phyloP scores from a whole-genome alignment of 2,797 vertebrate genomes.

The Silurus lanzhouensis region DNA sequence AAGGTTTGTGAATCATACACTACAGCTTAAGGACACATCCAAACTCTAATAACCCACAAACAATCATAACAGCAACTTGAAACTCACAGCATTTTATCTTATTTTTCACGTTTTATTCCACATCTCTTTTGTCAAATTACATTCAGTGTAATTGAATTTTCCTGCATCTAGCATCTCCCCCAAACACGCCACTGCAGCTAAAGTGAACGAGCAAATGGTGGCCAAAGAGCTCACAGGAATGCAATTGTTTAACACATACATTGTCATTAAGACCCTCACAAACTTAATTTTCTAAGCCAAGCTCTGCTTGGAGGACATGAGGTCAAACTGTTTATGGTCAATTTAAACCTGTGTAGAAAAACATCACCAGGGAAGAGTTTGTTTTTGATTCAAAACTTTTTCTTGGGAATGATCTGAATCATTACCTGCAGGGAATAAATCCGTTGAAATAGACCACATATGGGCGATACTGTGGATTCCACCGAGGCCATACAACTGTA shows the following conservation, averaged over 20 bases:
- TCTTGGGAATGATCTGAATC: not conserved
- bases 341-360: not conserved
- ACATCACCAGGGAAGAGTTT: not conserved
- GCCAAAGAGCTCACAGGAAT: no score
- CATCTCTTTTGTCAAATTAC: not conserved
- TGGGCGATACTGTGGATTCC: not conserved
- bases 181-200: no score
- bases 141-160: not conserved
- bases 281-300: not conserved
- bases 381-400: not conserved
- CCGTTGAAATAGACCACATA: not conserved
- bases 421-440: not conserved
- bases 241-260: no score
- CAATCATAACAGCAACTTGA: not conserved
- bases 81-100: not conserved
- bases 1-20: not conserved
- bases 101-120: not conserved
- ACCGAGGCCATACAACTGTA: not conserved
- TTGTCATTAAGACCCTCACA: no score
- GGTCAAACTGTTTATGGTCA: not conserved
- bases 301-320: not conserved
- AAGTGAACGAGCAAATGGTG: no score
- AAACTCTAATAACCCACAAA: not conserved
- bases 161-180: not conserved
- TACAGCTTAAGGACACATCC: not conserved